Conservation (phyloP, 2,797 vertebrate genomes). For the Enteromius thamalakanensis region DNA sequence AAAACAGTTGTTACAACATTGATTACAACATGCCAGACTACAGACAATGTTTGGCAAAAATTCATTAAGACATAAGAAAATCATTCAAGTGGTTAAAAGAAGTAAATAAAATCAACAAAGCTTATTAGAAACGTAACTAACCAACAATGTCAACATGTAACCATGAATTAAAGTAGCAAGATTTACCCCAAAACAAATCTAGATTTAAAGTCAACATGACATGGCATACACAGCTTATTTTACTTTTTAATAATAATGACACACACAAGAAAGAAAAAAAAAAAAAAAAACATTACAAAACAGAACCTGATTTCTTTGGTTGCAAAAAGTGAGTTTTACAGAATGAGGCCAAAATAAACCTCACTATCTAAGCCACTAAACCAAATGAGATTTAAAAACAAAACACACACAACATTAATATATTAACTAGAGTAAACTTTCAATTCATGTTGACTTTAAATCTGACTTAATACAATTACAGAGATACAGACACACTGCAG, state of each 20-base stretch:
- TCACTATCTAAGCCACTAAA: neutral
- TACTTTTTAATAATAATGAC: neutral
- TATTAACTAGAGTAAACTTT: neutral
- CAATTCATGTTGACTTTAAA: conserved; percentile 7
- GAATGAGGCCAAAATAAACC: neutral
- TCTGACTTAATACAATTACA: neutral
- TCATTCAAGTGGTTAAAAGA: neutral
- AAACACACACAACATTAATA: neutral
- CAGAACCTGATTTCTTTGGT: neutral
- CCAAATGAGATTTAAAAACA: neutral
- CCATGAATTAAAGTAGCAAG: neutral
- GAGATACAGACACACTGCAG: neutral
- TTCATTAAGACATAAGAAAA: neutral
- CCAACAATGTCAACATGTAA: neutral
- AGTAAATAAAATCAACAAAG: conserved; percentile 2
- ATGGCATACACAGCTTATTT: neutral
- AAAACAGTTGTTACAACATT: neutral
- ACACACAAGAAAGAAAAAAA: neutral
- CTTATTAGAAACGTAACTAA: neutral
- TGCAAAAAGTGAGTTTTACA: neutral
- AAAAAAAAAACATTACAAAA: neutral
- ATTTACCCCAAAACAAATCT: neutral
- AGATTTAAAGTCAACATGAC: neutral
- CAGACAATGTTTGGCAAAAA: neutral
- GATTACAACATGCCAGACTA: neutral